phyloP scores from a whole-genome alignment of 2,888 invertebrate genomes.

The Eupeodes luniger region DNA sequence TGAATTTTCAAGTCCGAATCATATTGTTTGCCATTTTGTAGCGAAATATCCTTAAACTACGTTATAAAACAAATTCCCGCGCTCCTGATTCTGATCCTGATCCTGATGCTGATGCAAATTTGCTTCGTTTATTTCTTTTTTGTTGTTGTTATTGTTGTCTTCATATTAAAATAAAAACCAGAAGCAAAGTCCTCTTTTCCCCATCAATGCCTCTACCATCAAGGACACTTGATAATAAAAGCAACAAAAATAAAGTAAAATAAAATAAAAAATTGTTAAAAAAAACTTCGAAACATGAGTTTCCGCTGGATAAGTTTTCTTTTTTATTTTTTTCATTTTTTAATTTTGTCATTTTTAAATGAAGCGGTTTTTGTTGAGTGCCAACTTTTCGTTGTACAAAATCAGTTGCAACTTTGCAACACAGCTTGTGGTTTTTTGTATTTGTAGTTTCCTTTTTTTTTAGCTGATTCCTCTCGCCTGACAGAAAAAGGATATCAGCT shows the following conservation, averaged over 20 bases:
- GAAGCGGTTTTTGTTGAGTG: slow-evolving; percentile 60
- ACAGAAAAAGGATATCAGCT: slow-evolving; percentile 13
- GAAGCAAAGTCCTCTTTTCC: slow-evolving; percentile 31
- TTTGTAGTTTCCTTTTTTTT: background rate
- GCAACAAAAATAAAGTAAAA: background rate
- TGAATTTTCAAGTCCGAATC: slow-evolving; percentile 57
- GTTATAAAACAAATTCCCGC: slow-evolving; percentile 21
- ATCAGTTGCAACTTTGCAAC: slow-evolving; percentile 48
- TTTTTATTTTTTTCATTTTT: slow-evolving; percentile 1
- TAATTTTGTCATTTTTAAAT: slow-evolving; percentile 42
- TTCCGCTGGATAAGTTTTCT: slow-evolving; percentile 27
- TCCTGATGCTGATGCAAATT: slow-evolving; percentile 11
- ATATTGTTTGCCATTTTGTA: slow-evolving; percentile 63
- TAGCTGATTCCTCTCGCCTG: background rate
- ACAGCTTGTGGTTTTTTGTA: slow-evolving; percentile 27
- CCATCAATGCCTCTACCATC: slow-evolving; percentile 22
- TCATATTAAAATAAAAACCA: slow-evolving; percentile 10
- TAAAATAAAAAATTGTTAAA: slow-evolving; percentile 1
- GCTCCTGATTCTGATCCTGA: background rate
- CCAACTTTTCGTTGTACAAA: slow-evolving; percentile 40
- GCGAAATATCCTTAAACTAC: slow-evolving; percentile 53
- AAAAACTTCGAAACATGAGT: slow-evolving; percentile 7
- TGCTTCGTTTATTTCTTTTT: background rate
- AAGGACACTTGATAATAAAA: slow-evolving; percentile 22
- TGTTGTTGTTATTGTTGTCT: background rate